Percentiles rank a stretch among this genome's conserved stretches.
phyloP scores from a whole-genome alignment of 2,797 vertebrate species.

The Gambelia wislizenii region DNA sequence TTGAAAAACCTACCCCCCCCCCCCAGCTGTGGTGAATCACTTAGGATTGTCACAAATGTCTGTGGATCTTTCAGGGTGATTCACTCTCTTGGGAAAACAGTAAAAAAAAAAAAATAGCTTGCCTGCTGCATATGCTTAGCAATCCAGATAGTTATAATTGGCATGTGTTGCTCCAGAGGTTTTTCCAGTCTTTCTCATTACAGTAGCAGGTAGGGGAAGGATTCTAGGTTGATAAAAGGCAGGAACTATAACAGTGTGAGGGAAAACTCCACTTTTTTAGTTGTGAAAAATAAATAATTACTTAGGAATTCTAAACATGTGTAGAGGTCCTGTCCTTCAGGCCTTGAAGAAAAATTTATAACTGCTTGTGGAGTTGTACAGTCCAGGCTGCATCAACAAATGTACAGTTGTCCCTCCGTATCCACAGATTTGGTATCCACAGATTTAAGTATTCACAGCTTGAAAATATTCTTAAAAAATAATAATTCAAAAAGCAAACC shows the following conservation, averaged over 20 bases:
- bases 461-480: too few species aligned
- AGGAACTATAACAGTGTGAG: neutral
- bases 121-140: neutral
- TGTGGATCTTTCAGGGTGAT: neutral
- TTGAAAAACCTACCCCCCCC: neutral
- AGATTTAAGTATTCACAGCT: too few species aligned
- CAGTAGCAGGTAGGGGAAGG: neutral
- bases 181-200: neutral
- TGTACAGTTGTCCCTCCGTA: too few species aligned
- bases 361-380: neutral
- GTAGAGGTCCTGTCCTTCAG: neutral
- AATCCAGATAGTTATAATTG: neutral
- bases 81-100: neutral
- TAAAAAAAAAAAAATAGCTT: too few species aligned
- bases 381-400: too few species aligned
- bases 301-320: neutral
- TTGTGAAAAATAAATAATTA: neutral
- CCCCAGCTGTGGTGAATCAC: neutral
- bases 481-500: too few species aligned
- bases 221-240: neutral
- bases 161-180: neutral
- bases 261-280: neutral
- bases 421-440: too few species aligned
- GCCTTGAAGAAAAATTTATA: neutral
- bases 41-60: neutral